These are phyloP conservation scores for Aphidius ervi DNA, from an alignment of 1,140 invertebrate species.

Conservation along the genomic window DNA sequence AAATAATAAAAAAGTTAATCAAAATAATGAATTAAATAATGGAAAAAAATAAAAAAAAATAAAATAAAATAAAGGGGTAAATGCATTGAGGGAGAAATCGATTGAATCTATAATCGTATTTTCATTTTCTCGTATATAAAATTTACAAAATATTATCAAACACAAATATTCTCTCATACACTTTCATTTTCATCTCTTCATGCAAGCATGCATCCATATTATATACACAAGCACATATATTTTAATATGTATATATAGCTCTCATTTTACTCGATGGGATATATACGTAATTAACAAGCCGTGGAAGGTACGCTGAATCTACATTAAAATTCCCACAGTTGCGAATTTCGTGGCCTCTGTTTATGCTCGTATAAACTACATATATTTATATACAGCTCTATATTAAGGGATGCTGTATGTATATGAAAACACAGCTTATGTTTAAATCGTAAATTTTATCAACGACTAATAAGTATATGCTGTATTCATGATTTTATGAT, in stretches of 20 bases:
- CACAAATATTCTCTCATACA: not conserved
- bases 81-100: no score
- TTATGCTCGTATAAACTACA: slow-evolving; percentile 9
- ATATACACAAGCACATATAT: slow-evolving; percentile 9
- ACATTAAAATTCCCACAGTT: slow-evolving; percentile 25
- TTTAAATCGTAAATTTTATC: slow-evolving; percentile 14
- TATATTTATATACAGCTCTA: not conserved
- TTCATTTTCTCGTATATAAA: no score
- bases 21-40: no score
- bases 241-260: slow-evolving; percentile 16
- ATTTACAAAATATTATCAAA: not conserved
- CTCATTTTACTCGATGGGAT: slow-evolving; percentile 6
- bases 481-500: not conserved
- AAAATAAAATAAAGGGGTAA: no score
- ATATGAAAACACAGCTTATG: slow-evolving; percentile 9
- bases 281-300: slow-evolving; percentile 23
- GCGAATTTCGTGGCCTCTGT: slow-evolving; percentile 23
- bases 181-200: not conserved
- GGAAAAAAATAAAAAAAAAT: no score
- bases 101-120: no score
- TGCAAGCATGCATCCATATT: slow-evolving; percentile 1
- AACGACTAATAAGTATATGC: slow-evolving; percentile 2
- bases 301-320: slow-evolving; percentile 19
- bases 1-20: no score
- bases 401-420: not conserved